Evolutionary conservation across 1,140 invertebrate species (phyloP).

Genomic region (Coelopa frigida): DNA sequence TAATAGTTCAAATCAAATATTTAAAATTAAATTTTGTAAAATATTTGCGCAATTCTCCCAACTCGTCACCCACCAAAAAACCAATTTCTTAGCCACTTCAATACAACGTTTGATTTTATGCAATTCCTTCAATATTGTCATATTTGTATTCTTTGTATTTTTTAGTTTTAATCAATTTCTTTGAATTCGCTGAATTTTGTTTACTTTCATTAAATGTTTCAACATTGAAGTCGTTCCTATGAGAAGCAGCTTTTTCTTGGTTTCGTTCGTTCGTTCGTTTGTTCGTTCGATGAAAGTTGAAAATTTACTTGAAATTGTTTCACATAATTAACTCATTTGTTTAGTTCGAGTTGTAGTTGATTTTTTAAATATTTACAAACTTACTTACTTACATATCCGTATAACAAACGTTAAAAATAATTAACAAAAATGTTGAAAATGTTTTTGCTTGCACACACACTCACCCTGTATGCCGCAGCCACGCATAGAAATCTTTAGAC

Average conservation of each 20-base stretch:
- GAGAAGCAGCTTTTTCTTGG: neutral
- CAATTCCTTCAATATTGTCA: conserved; percentile 29
- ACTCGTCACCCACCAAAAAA: no score
- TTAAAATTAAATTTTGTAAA: no score
- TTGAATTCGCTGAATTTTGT: neutral
- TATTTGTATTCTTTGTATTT: conserved; percentile 16
- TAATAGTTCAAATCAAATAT: no score
- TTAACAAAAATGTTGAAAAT: conserved; percentile 6
- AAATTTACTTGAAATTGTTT: conserved; percentile 1
- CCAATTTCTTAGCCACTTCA: conserved; percentile 19
- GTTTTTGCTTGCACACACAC: conserved; percentile 44
- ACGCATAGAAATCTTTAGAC: conserved; percentile 43
- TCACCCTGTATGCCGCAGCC: conserved; percentile 45
- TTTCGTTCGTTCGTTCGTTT: conserved; percentile 7
- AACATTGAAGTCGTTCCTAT: neutral
- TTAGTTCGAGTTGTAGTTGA: neutral
- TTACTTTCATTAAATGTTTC: neutral
- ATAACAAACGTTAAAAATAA: conserved; percentile 1
- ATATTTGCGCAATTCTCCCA: no score
- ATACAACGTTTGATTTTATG: conserved; percentile 27
- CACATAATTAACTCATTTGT: neutral
- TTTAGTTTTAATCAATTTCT: neutral
- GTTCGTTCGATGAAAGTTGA: conserved; percentile 1
- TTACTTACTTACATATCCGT: conserved; percentile 3
- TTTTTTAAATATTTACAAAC: conserved; percentile 5